phyloP scores from a whole-genome alignment of 2,113 vertebrate species.

The Brachyhypopomus occidentalis region DNA sequence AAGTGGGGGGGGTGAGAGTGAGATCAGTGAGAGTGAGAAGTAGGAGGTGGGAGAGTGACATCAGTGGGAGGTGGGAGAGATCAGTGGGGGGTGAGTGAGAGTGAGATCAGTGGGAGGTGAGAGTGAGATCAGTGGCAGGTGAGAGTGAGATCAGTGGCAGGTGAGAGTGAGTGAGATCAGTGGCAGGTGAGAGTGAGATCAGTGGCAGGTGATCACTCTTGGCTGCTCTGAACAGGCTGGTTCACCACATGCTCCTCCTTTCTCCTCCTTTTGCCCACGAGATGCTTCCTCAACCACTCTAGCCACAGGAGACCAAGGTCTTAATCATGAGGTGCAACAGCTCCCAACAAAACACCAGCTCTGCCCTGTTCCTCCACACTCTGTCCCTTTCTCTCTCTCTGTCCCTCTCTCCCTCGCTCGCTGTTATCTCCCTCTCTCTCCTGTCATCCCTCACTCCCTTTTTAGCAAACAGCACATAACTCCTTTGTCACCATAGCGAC shows the following conservation, averaged over 20 bases:
- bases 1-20: too few relatives aligned
- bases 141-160: too few relatives aligned
- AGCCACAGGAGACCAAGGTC: slow-evolving; percentile 36
- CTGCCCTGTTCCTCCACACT: slow-evolving; percentile 6
- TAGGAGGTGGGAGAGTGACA: too few relatives aligned
- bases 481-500: slow-evolving; percentile 50
- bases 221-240: slow-evolving; percentile 11
- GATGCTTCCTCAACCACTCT: slow-evolving; percentile 11
- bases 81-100: neutral
- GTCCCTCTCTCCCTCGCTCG: neutral
- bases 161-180: neutral
- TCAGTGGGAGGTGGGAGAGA: too few relatives aligned
- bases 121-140: too few relatives aligned
- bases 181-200: slow-evolving; percentile 8
- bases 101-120: neutral
- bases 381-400: neutral
- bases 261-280: slow-evolving; percentile 24
- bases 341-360: slow-evolving; percentile 30
- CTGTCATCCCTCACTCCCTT: slow-evolving; percentile 19
- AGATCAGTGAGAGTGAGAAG: too few relatives aligned
- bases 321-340: slow-evolving; percentile 51
- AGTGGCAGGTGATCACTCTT: slow-evolving; percentile 6
- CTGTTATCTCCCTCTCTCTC: too few relatives aligned
- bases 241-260: slow-evolving; percentile 26
- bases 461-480: slow-evolving; percentile 26